Conservation (phyloP, 2,113 vertebrate species). For the Struthidea cinerea region DNA sequence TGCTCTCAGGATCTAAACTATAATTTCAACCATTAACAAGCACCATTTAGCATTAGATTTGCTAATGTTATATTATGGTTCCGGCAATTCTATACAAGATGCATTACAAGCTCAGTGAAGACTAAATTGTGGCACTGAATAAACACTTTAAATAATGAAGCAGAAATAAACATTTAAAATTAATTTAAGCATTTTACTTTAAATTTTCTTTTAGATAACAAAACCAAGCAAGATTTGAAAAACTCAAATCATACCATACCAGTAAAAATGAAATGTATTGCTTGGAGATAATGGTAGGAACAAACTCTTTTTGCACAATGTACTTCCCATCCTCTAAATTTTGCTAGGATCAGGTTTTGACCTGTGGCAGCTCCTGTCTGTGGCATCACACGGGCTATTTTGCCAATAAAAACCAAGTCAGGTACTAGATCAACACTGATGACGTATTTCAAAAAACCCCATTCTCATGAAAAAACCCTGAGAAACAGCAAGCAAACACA, state of each 20-base stretch:
- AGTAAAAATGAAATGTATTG: background rate
- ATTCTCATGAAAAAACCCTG: background rate
- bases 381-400: background rate
- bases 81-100: constrained; percentile 27
- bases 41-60: constrained; percentile 49
- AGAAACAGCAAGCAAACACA: background rate
- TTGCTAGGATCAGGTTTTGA: background rate
- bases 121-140: constrained; percentile 40
- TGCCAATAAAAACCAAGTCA: background rate
- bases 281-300: background rate
- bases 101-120: constrained; percentile 36
- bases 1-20: background rate
- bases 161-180: constrained; percentile 13
- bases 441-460: background rate
- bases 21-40: constrained; percentile 47
- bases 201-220: background rate
- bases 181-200: background rate
- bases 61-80: constrained; percentile 46
- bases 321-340: background rate
- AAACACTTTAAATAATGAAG: constrained; percentile 38
- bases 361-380: background rate
- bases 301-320: background rate
- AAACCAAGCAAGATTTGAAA: background rate
- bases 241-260: background rate
- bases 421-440: background rate